Evolutionary conservation across 2,797 vertebrate genomes (phyloP), one percentile per base, ranked within the genome.

Genomic region (Lophius americanus): DNA sequence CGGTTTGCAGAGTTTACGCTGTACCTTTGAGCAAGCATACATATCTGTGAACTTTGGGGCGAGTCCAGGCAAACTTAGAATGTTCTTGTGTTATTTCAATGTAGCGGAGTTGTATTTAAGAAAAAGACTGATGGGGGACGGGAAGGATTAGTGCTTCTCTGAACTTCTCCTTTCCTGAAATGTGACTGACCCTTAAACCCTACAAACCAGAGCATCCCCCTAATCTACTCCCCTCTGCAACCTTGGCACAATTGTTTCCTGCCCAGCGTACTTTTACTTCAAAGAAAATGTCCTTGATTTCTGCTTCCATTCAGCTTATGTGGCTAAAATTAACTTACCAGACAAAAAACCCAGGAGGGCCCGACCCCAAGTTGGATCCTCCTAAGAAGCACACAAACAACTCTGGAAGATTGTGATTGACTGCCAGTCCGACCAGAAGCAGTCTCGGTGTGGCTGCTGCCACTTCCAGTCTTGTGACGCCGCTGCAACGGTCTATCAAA

Each of bases 1-100:
- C 71, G 91, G 86, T 90, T 91, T 89, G 82, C 83, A 87, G 87
- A 88, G 90, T 93, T 94, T 92, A 92, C 86, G 91, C 85, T 89
- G 85, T 86, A 87, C 76, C 76, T 76, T 86, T 81, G 79, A 89
- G 70, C 66, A 89, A 89, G 75, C 81, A 90, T 90, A 90, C 87
- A 91, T 91, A 91, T 90, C 91, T 81, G 77, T 74, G 69, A 82
- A 70, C 84, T 86, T 81, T 84, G 79, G 75, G 87, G 75, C 55
- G 57, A 90, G 73, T 85, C 85, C 85, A 87, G 85, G 81, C 84
- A 87, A 88, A 90, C 85, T 85, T 78, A 82, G 87, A 91, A 87
- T 80, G 82, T 89, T 86, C 79, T 76, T 86, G 68, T 80, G 77
- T 87, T 86, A 83, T 78, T 82, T 86, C 66, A 79, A 86, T 88